Base-by-base conservation (phyloP, 2,888 invertebrate genomes). In the Morinoia aosen region DNA sequence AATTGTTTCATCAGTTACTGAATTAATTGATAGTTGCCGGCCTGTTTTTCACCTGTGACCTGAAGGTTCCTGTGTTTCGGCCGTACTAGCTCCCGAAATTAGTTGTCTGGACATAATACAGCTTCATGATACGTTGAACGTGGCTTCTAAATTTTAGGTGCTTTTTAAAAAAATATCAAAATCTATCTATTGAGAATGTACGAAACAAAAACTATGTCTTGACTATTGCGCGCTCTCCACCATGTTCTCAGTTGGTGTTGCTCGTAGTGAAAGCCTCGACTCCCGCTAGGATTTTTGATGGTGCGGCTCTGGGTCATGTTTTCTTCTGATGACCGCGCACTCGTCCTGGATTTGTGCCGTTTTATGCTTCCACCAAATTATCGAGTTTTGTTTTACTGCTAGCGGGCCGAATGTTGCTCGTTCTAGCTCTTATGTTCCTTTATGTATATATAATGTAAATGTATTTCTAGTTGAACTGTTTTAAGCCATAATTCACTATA, bases 401-500 rank as follows among this genome's bases (percentile, higher is more conserved):
- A 93, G 93, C 56, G 93, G 93, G 57, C 25, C n/a, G 56, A 93
- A 39, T 25, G 25, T 10, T 93, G 33, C 93, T 93, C 93, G 12
- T 48, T 93, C 48, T 57, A 39, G n/a, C 48, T 93, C 33, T 57
- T 93, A 58, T 76, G 76, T 76, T 76, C 76, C 76, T 48, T 93
- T 93, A 76, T 76, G 93, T 93, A 93, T 93, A 93, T 48, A 93
- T 93, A 93, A 39, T 93, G 93, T 93, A 93, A 48, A 93, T 93
- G 93, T 93, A 93, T 93, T 93, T 93, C 93, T 93, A 93, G 56
- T 93, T 93, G 57, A 93, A 93, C 93, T 93, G 93, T 93, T 93
- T 93, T 93, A 93, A 93, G 93, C 93, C 93, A 93, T 93, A 57
- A 93, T 93, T 93, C 93, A 57, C 58, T 93, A 93, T 93, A 93